These are phyloP conservation scores for Pammene fasciana DNA, from an alignment of 2,888 invertebrate genomes.

Conservation along the genomic window DNA sequence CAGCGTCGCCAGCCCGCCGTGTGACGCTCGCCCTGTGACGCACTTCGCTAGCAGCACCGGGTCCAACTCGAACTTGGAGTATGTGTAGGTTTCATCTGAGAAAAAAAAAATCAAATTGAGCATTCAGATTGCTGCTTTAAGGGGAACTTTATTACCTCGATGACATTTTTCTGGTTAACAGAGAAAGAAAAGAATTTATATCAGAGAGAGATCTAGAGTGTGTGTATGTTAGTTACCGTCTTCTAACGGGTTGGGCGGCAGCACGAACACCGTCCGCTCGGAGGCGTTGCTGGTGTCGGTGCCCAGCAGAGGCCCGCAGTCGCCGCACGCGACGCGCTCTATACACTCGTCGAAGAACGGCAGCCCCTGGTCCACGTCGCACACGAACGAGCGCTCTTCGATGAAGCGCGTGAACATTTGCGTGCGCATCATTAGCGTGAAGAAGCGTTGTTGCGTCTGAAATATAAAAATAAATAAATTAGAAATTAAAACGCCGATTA, in stretches of 20 bases:
- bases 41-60: slow-evolving; percentile 79
- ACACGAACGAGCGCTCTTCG: slow-evolving; percentile 98
- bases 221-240: not conserved
- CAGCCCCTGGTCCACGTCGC: slow-evolving; percentile 97
- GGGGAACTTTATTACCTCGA: too few species aligned
- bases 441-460: slow-evolving; percentile 93
- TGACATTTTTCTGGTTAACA: too few species aligned
- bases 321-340: slow-evolving; percentile 84
- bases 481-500: too few species aligned
- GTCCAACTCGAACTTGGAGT: slow-evolving; percentile 86
- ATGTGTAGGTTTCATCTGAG: slow-evolving; percentile 78
- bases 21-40: slow-evolving; percentile 46
- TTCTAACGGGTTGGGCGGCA: slow-evolving; percentile 91
- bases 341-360: slow-evolving; percentile 97
- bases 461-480: slow-evolving; percentile 38
- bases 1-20: slow-evolving; percentile 57
- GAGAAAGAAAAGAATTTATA: too few species aligned
- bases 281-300: slow-evolving; percentile 90
- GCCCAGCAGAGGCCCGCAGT: slow-evolving; percentile 89
- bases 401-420: slow-evolving; percentile 99
- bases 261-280: slow-evolving; percentile 96
- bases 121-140: too few species aligned
- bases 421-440: slow-evolving; percentile 93
- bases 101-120: not conserved
- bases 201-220: too few species aligned